A percentile compares a stretch with the other conserved stretches of the same genome.
Conservation (phyloP, 1,140 invertebrate genomes). For the Bombus soroeensis region DNA sequence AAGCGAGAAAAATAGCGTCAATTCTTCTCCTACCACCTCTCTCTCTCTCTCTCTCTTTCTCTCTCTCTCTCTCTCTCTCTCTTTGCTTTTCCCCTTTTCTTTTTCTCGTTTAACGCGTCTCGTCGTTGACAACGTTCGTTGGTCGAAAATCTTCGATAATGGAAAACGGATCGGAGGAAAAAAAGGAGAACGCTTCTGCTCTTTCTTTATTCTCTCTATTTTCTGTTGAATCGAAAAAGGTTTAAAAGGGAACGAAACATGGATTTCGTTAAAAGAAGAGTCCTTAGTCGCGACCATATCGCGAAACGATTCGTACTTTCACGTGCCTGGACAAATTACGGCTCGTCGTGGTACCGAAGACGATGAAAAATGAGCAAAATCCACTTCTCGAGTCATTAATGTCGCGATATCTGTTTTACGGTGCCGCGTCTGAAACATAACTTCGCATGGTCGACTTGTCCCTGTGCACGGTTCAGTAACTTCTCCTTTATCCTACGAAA, state of each 20-base stretch:
- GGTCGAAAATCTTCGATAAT: constrained; percentile 53
- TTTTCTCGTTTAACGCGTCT: constrained; percentile 38
- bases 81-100: neutral
- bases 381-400: constrained; percentile 57
- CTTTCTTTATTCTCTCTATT: too few species aligned
- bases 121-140: constrained; percentile 50
- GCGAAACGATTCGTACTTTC: neutral
- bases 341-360: constrained; percentile 35
- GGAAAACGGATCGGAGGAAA: constrained; percentile 9
- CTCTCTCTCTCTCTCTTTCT: neutral
- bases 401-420: constrained; percentile 63
- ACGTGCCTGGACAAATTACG: constrained; percentile 50
- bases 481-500: constrained; percentile 67
- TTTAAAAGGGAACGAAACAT: neutral
- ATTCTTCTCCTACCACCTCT: constrained; percentile 64
- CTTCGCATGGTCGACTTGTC: constrained; percentile 64
- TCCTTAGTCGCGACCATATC: too few species aligned
- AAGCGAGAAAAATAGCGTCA: constrained; percentile 81
- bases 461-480: constrained; percentile 56
- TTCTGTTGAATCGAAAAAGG: too few species aligned
- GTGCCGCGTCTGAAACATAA: constrained; percentile 62
- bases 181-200: neutral
- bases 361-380: constrained; percentile 62
- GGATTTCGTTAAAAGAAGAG: neutral
- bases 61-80: constrained; percentile 36